Evolutionary conservation across 1,140 invertebrate genomes (phyloP).

Genomic region (Melanaphis sacchari): DNA sequence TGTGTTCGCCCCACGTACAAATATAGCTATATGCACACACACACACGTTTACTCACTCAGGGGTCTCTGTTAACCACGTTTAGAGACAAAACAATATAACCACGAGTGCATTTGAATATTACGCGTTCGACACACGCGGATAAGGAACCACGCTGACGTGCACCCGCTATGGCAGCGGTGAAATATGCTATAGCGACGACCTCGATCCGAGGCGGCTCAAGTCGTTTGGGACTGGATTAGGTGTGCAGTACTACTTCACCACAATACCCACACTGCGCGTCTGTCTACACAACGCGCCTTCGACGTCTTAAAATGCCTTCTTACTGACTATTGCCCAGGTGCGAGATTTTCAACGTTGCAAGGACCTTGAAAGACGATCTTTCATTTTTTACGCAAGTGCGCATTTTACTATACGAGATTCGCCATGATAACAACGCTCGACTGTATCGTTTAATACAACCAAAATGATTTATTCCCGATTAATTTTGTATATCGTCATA

Average conservation of each 20-base stretch:
- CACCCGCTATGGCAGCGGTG: not conserved
- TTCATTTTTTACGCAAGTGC: too few species aligned
- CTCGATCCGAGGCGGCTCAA: not conserved
- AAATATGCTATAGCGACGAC: not conserved
- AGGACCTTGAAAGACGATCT: not conserved
- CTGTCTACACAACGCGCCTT: too few species aligned
- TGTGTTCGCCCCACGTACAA: too few species aligned
- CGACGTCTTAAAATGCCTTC: too few species aligned
- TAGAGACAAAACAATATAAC: not conserved
- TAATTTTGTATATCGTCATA: too few species aligned
- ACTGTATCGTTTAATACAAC: too few species aligned
- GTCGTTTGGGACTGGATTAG: not conserved
- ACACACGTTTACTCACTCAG: too few species aligned
- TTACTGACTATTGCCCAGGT: not conserved
- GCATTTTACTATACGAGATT: not conserved
- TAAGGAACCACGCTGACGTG: not conserved
- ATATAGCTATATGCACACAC: too few species aligned
- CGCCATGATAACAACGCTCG: not conserved
- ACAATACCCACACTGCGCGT: too few species aligned
- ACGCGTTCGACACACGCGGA: too few species aligned
- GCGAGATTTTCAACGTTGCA: not conserved
- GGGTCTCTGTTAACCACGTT: not conserved
- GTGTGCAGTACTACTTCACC: too few species aligned
- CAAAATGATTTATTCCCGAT: too few species aligned
- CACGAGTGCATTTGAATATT: not conserved